Evolutionary conservation across 2,888 invertebrate species (phyloP).

Genomic region (Ophion slaviceki): DNA sequence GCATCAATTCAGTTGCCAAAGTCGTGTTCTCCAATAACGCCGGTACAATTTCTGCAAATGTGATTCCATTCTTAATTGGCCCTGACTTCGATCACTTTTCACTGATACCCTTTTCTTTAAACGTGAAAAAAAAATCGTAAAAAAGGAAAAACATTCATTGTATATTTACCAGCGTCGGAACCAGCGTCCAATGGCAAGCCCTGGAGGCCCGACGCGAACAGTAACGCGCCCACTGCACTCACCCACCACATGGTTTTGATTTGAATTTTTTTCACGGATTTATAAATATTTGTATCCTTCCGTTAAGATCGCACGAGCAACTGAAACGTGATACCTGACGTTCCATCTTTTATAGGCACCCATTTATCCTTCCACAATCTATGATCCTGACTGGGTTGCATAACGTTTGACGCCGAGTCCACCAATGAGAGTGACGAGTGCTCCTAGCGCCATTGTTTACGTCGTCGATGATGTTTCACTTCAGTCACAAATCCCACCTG

Average conservation of each 20-base stretch:
- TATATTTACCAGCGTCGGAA: constrained; percentile 70
- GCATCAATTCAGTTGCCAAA: constrained; percentile 73
- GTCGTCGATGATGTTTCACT: constrained; percentile 38
- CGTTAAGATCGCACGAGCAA: constrained; percentile 45
- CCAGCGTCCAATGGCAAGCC: constrained; percentile 70
- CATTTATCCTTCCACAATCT: constrained; percentile 49
- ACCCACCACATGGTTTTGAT: constrained; percentile 69
- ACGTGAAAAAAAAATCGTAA: background rate
- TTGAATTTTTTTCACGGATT: constrained; percentile 15
- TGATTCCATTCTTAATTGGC: background rate
- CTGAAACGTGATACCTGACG: constrained; percentile 53
- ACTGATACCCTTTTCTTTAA: background rate
- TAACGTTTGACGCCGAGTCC: constrained; percentile 46
- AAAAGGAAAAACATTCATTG: background rate
- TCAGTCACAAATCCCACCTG: constrained; percentile 30
- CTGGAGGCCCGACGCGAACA: constrained; percentile 69
- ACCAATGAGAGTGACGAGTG: constrained; percentile 65
- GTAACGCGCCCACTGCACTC: constrained; percentile 69
- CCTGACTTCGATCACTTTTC: background rate
- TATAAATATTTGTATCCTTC: constrained; percentile 1
- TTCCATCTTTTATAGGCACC: constrained; percentile 67
- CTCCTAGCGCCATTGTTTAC: constrained; percentile 49
- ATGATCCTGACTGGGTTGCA: constrained; percentile 62
- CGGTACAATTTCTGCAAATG: constrained; percentile 60
- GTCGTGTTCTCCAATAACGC: constrained; percentile 62